phyloP scores from a whole-genome alignment of 2,113 vertebrate species.

The Mola mola region DNA sequence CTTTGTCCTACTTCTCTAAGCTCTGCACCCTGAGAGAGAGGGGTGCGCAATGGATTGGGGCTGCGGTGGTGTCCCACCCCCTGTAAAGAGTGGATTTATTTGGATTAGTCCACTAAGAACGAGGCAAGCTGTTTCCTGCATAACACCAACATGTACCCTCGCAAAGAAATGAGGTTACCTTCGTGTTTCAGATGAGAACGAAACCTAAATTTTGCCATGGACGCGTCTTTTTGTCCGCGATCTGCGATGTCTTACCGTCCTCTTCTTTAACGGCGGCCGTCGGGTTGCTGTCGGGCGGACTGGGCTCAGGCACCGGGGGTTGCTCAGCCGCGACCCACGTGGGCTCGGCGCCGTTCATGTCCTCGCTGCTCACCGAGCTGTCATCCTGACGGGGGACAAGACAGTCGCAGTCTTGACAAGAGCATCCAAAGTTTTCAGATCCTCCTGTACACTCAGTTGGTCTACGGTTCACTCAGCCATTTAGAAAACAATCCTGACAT shows the following conservation, averaged over 20 bases:
- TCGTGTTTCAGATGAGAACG: slow-evolving; percentile 21
- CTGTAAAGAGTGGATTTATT: slow-evolving; percentile 79
- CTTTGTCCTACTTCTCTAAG: slow-evolving; percentile 74
- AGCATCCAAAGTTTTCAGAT: no score
- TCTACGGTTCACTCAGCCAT: no score
- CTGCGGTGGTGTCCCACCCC: slow-evolving; percentile 57
- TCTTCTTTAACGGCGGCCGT: slow-evolving; percentile 89
- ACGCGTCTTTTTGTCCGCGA: no score
- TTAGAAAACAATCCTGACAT: no score
- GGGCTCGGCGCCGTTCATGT: slow-evolving; percentile 94
- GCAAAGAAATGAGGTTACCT: background rate
- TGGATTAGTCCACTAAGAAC: slow-evolving; percentile 81
- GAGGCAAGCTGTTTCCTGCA: slow-evolving; percentile 73
- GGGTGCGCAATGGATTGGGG: slow-evolving; percentile 52
- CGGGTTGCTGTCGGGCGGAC: slow-evolving; percentile 88
- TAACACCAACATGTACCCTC: slow-evolving; percentile 19
- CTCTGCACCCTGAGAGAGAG: slow-evolving; percentile 54
- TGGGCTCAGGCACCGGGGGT: slow-evolving; percentile 87
- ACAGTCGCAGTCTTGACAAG: background rate
- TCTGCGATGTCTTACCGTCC: slow-evolving; percentile 84
- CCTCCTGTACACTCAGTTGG: no score
- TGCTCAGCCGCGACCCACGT: slow-evolving; percentile 95
- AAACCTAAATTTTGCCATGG: background rate
- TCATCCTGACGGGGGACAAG: slow-evolving; percentile 87
- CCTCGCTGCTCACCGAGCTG: slow-evolving; percentile 96